A percentile compares a stretch with the other conserved stretches of the same genome.
Conservation (phyloP, 2,113 vertebrate genomes). For the Mixornis gularis region DNA sequence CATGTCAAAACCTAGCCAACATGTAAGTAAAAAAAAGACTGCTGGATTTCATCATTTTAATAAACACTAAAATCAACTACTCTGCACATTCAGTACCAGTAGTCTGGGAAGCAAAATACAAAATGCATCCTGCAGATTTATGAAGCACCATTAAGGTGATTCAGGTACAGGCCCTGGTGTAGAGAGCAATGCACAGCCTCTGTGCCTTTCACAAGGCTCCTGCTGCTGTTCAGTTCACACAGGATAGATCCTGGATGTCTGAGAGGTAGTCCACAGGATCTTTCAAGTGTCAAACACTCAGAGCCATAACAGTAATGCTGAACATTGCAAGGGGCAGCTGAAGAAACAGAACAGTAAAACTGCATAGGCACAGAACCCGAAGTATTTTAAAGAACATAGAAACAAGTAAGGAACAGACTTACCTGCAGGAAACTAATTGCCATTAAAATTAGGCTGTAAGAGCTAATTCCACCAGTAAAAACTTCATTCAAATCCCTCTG, state of each 20-base stretch:
- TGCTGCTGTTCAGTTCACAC: not conserved
- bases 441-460: constrained; percentile 98
- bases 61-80: not conserved
- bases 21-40: not conserved
- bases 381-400: not conserved
- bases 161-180: not conserved
- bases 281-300: not conserved
- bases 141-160: not conserved
- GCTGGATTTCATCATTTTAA: not conserved
- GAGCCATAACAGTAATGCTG: not conserved
- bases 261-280: not conserved
- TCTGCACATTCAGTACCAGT: not conserved
- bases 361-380: not conserved
- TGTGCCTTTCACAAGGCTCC: not conserved
- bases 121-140: not conserved
- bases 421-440: constrained; percentile 98
- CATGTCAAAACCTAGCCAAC: not conserved
- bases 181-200: not conserved
- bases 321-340: not conserved
- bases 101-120: not conserved
- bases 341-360: not conserved
- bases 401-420: not conserved
- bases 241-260: not conserved
- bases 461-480: constrained; percentile 97
- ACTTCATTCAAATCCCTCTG: constrained; percentile 98